phyloP scores from a whole-genome alignment of 2,888 invertebrate genomes.

The Idaea straminata region DNA sequence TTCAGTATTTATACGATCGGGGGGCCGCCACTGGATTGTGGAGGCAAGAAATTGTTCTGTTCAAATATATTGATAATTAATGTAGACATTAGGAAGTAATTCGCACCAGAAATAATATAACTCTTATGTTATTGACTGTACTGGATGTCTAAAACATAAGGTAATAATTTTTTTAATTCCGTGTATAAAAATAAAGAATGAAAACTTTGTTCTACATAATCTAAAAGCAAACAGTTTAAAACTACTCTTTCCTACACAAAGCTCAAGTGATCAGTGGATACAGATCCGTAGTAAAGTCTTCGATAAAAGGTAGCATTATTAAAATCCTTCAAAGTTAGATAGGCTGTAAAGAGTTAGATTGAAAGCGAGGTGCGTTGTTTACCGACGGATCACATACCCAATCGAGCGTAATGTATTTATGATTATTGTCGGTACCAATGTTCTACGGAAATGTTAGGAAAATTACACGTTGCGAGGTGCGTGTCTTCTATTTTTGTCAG shows the following conservation, averaged over 20 bases:
- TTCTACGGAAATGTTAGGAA: constrained; percentile 39
- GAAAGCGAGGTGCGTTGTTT: constrained; percentile 65
- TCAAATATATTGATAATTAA: constrained; percentile 28
- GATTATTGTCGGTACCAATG: constrained; percentile 68
- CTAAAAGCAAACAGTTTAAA: background rate
- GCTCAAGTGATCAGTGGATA: constrained; percentile 9
- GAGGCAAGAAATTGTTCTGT: constrained; percentile 57
- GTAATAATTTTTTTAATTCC: too few relatives aligned
- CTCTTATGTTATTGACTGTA: background rate
- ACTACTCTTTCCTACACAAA: background rate
- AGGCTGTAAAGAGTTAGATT: constrained; percentile 69
- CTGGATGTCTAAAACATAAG: background rate
- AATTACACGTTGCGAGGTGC: constrained; percentile 24
- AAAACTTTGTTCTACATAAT: background rate
- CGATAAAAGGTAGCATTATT: constrained; percentile 49
- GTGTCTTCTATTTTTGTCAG: background rate
- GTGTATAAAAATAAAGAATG: too few relatives aligned
- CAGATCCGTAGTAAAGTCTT: constrained; percentile 18
- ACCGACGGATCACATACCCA: constrained; percentile 68
- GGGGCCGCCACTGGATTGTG: constrained; percentile 68
- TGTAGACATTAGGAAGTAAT: background rate
- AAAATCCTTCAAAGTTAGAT: constrained; percentile 74
- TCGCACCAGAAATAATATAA: background rate
- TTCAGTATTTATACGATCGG: constrained; percentile 78
- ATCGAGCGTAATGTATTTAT: constrained; percentile 80